These are phyloP conservation scores for Mallotus villosus DNA, from an alignment of 2,797 vertebrate genomes.

Conservation along the genomic window DNA sequence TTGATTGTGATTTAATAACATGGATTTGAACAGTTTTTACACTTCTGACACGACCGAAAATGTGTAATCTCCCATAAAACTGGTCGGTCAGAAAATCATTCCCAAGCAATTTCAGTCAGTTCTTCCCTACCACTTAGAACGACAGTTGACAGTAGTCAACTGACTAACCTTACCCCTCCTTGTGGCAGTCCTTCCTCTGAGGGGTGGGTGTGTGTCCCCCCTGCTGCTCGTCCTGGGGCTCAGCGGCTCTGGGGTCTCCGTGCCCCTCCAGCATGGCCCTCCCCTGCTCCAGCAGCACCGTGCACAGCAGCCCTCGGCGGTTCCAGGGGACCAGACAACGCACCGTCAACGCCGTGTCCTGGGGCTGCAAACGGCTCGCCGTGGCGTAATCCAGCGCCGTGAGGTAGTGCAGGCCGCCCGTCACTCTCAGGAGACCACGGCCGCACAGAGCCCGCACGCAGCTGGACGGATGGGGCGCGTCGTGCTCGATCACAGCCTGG, in stretches of 20 bases:
- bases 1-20: too few species aligned
- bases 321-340: constrained; percentile 95
- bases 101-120: too few species aligned
- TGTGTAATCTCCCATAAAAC: too few species aligned
- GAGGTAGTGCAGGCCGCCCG: constrained; percentile 78
- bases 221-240: constrained; percentile 35
- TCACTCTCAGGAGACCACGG: constrained; percentile 86
- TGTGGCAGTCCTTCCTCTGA: constrained; percentile 50
- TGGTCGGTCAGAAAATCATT: too few species aligned
- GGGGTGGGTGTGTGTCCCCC: constrained; percentile 24
- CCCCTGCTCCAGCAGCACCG: constrained; percentile 88
- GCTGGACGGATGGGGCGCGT: constrained; percentile 82
- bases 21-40: too few species aligned
- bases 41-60: too few species aligned
- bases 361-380: constrained; percentile 81
- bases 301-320: constrained; percentile 85
- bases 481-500: constrained; percentile 85
- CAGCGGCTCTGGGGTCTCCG: constrained; percentile 26
- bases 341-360: constrained; percentile 82
- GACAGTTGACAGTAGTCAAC: too few species aligned
- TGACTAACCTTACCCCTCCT: constrained; percentile 70
- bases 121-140: too few species aligned
- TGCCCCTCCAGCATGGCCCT: constrained; percentile 81
- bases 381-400: constrained; percentile 92
- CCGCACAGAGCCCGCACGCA: constrained; percentile 93